Conservation (phyloP, 2,888 invertebrate species). For the Cacoxenus indagator region DNA sequence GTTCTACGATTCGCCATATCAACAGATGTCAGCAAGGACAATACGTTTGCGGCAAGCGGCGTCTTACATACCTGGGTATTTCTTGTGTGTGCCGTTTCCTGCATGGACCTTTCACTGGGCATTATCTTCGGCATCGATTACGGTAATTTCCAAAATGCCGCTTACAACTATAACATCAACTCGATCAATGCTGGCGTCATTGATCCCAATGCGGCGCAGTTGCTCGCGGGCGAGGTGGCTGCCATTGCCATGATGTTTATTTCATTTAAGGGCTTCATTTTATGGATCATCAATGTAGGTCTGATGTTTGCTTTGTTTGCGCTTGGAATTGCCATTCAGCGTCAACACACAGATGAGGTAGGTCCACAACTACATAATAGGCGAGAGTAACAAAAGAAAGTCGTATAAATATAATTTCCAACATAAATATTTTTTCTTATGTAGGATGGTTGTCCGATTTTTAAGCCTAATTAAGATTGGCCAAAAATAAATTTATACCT, state of each 20-base stretch:
- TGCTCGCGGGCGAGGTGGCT: slow-evolving; percentile 60
- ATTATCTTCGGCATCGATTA: slow-evolving; percentile 69
- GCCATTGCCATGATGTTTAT: slow-evolving; percentile 68
- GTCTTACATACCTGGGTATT: slow-evolving; percentile 64
- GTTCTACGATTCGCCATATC: not conserved
- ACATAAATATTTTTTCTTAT: not conserved
- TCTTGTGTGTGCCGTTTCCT: slow-evolving; percentile 55
- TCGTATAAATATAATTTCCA: too few species aligned
- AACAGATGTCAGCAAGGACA: slow-evolving; percentile 60
- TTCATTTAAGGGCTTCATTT: slow-evolving; percentile 70
- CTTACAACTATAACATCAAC: slow-evolving; percentile 47
- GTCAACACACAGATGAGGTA: slow-evolving; percentile 54
- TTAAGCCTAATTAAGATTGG: not conserved
- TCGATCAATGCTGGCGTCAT: slow-evolving; percentile 40
- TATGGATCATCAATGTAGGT: slow-evolving; percentile 70
- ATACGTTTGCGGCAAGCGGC: slow-evolving; percentile 45
- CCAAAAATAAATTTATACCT: not conserved
- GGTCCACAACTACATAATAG: too few species aligned
- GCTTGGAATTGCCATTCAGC: slow-evolving; percentile 44
- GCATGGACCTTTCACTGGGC: slow-evolving; percentile 66
- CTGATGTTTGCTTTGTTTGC: slow-evolving; percentile 55
- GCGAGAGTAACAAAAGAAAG: slow-evolving; percentile 20
- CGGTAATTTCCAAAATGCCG: slow-evolving; percentile 51
- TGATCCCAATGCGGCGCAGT: slow-evolving; percentile 48
- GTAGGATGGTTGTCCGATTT: not conserved